Evolutionary conservation across 1,140 invertebrate species (phyloP).

Genomic region (Scaptomyza pallida): DNA sequence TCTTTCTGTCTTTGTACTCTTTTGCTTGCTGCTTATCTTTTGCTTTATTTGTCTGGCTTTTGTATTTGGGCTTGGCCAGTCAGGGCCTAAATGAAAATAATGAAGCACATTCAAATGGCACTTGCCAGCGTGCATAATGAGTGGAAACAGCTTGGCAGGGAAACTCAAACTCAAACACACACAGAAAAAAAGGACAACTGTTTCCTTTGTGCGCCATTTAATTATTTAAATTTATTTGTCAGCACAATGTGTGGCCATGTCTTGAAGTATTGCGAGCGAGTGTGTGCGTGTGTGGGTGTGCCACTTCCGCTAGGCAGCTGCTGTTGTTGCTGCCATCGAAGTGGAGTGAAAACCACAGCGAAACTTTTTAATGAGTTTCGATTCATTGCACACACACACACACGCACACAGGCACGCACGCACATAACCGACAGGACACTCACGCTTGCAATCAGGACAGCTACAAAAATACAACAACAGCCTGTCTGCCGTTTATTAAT

Average conservation of each 20-base stretch:
- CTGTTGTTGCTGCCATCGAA: slow-evolving; percentile 44
- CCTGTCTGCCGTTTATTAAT: slow-evolving; percentile 67
- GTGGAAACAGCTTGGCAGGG: slow-evolving; percentile 46
- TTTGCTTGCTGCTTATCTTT: slow-evolving; percentile 62
- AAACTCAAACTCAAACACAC: slow-evolving; percentile 8
- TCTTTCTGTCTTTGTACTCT: slow-evolving; percentile 35
- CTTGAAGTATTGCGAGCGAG: slow-evolving; percentile 50
- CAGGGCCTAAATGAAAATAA: slow-evolving; percentile 48
- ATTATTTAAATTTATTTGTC: slow-evolving; percentile 82
- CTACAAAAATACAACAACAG: slow-evolving; percentile 17
- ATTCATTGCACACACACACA: slow-evolving; percentile 68
- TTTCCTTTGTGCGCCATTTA: slow-evolving; percentile 65
- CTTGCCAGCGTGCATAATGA: slow-evolving; percentile 43
- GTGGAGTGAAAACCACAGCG: slow-evolving; percentile 63
- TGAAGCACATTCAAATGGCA: slow-evolving; percentile 60
- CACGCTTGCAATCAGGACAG: slow-evolving; percentile 44
- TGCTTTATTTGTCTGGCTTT: slow-evolving; percentile 68
- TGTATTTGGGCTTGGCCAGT: slow-evolving; percentile 27
- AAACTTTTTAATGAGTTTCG: slow-evolving; percentile 82
- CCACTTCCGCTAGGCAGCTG: slow-evolving; percentile 43
- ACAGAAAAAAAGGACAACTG: slow-evolving; percentile 69
- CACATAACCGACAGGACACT: slow-evolving; percentile 9
- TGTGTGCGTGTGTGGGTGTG: slow-evolving; percentile 7
- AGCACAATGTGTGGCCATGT: slow-evolving; percentile 47
- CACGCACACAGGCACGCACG: slow-evolving; percentile 5